These are phyloP conservation scores for Porites australiensis DNA, from an alignment of 64 coral and sea anemone species.

Conservation along the genomic window DNA sequence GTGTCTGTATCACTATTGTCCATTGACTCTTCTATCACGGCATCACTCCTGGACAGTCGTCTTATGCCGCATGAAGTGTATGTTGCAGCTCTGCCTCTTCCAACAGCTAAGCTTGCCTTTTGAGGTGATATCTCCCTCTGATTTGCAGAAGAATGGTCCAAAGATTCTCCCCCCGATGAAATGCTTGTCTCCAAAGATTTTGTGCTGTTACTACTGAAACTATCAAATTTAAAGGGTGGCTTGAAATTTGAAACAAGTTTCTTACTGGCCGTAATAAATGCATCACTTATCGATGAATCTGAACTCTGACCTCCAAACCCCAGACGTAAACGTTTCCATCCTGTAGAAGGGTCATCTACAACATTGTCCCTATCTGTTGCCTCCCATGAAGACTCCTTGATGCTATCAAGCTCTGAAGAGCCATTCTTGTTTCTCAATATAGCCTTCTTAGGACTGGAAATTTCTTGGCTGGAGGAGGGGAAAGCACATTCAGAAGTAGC, in stretches of 20 bases:
- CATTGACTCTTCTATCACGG: slow-evolving; percentile 61
- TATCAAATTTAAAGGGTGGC: slow-evolving; percentile 64
- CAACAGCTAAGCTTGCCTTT: neutral
- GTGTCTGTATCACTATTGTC: slow-evolving; percentile 79
- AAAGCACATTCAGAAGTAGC: neutral
- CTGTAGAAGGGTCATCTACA: neutral
- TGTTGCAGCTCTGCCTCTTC: neutral
- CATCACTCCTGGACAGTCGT: slow-evolving; percentile 75
- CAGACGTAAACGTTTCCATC: neutral
- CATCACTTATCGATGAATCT: slow-evolving; percentile 74
- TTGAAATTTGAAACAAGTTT: slow-evolving; percentile 85
- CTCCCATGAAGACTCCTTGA: slow-evolving; percentile 1
- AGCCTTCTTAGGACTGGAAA: neutral
- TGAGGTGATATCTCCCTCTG: neutral
- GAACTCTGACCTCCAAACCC: slow-evolving; percentile 10
- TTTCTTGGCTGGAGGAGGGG: neutral
- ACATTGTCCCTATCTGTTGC: neutral
- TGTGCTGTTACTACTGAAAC: slow-evolving; percentile 52
- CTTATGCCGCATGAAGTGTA: slow-evolving; percentile 4
- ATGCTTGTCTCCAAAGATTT: slow-evolving; percentile 23
- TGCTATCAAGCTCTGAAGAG: neutral
- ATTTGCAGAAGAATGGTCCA: slow-evolving; percentile 16
- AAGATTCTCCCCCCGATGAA: slow-evolving; percentile 37
- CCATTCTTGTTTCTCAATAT: neutral
- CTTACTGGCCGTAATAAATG: slow-evolving; percentile 66